These are phyloP conservation scores for Paratrypauchen microcephalus DNA, from an alignment of 2,797 vertebrate species.

Conservation along the genomic window DNA sequence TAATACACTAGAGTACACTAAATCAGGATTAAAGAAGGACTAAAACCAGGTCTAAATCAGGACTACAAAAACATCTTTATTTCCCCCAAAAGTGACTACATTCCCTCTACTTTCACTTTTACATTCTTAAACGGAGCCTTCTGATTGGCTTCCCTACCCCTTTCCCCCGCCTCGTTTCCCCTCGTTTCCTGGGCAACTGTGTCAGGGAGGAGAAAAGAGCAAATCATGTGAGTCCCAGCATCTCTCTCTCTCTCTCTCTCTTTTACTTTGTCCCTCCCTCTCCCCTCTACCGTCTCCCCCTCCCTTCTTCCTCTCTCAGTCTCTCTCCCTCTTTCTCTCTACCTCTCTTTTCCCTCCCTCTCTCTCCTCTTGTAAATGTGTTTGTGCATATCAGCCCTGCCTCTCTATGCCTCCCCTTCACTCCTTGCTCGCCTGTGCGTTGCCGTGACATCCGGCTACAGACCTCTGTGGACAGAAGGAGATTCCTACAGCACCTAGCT, in stretches of 20 bases:
- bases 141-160: conserved; percentile 62
- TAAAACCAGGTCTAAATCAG: neutral
- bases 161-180: conserved; percentile 53
- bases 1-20: neutral
- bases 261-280: too few species aligned
- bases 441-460: conserved; percentile 40
- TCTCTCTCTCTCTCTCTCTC: conserved; percentile 4
- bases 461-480: conserved; percentile 24
- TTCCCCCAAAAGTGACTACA: neutral
- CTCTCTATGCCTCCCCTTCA: conserved; percentile 60
- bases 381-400: conserved; percentile 56
- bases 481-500: conserved; percentile 28
- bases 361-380: conserved; percentile 30
- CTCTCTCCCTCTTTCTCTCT: conserved; percentile 16
- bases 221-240: conserved; percentile 79
- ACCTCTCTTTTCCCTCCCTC: conserved; percentile 30
- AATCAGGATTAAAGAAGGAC: neutral
- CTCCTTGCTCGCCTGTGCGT: conserved; percentile 59
- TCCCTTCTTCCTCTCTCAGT: too few species aligned
- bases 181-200: conserved; percentile 78
- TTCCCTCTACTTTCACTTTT: conserved; percentile 42
- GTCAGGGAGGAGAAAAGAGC: conserved; percentile 77
- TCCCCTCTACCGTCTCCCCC: too few species aligned
- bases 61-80: neutral
- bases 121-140: conserved; percentile 51